Base-by-base conservation (phyloP, 2,113 vertebrate genomes). In the Mus pahari region DNA sequence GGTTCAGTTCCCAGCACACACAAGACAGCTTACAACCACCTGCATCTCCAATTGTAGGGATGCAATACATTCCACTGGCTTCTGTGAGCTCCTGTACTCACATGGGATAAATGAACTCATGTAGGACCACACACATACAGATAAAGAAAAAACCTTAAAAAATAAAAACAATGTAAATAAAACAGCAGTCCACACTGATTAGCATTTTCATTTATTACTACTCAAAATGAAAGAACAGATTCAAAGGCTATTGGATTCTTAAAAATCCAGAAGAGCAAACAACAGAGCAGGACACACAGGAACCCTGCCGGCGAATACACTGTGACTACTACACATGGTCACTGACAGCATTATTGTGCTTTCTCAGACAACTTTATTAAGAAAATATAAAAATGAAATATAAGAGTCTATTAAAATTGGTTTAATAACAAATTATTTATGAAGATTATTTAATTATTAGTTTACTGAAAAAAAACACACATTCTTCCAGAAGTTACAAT, bases 181-280 rank as follows among this genome's bases (percentile, higher is more conserved):
- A 81, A 73, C 42, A 93, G 95, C 12, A 89, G 24, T 90, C 10
- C 87, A 78, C 19, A 77, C 13, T 77, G 26, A 89, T 78, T 89
- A 91, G 81, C 36, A 4, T 93, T 94, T 94, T 96, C 36, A 94
- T 96, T 97, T 97, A 93, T 83, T 96, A 16, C 71, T 91, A 79
- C 39, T 96, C 70, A 55, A 90, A 95, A 55, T 94, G 79, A 88
- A 28, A 55, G 36, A 94, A 95, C 58, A 58, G 66, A 8, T 71
- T 97, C 60, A 96, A 77, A 0, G 84, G 74, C 12, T 31, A 95
- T 3, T 91, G 64, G 33, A 83, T 66, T 94, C 86, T 92, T 96
- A 77, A 95, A 92, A 83, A 71, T 86, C 8, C 86, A 91, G 60
- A 58, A 71, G 53, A 53, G 48, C 48, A 48, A 48, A 48, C 74